A percentile compares a stretch with the other conserved stretches of the same genome.
phyloP scores from a whole-genome alignment of 2,888 invertebrate species.

The Formica aserva region DNA sequence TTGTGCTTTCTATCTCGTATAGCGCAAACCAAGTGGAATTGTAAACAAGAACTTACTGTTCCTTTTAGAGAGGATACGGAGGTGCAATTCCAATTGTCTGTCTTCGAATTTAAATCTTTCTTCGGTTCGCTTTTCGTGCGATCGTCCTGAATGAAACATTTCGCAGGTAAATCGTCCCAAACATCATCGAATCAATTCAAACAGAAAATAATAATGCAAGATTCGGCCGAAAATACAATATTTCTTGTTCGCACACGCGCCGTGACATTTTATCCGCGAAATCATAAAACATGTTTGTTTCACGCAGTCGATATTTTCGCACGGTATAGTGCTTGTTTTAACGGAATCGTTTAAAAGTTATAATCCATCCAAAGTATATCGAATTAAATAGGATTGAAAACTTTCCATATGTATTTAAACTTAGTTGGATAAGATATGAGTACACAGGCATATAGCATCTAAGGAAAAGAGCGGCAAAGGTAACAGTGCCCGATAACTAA shows the following conservation, averaged over 20 bases:
- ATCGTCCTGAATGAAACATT: slow-evolving; percentile 26
- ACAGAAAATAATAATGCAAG: neutral
- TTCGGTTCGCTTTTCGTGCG: slow-evolving; percentile 10
- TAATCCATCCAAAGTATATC: slow-evolving; percentile 27
- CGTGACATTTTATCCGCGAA: neutral
- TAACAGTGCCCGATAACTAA: slow-evolving; percentile 44
- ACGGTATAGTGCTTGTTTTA: slow-evolving; percentile 8
- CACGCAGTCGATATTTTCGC: slow-evolving; percentile 16
- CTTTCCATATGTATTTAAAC: neutral
- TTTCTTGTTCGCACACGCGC: neutral
- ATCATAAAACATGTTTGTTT: neutral
- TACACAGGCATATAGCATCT: slow-evolving; percentile 18
- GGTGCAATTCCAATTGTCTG: neutral
- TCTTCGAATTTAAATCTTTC: neutral
- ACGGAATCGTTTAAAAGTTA: slow-evolving; percentile 33
- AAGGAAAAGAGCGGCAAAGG: slow-evolving; percentile 28
- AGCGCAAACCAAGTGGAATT: slow-evolving; percentile 27
- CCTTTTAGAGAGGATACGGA: neutral
- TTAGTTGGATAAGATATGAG: neutral
- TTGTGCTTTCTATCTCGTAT: slow-evolving; percentile 52
- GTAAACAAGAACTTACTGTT: slow-evolving; percentile 12
- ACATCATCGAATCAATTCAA: neutral
- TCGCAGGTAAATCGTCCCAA: neutral
- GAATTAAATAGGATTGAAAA: slow-evolving; percentile 17
- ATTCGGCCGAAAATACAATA: neutral